phyloP scores from a whole-genome alignment of 2,797 vertebrate genomes.

The Toxotes lorentzi region DNA sequence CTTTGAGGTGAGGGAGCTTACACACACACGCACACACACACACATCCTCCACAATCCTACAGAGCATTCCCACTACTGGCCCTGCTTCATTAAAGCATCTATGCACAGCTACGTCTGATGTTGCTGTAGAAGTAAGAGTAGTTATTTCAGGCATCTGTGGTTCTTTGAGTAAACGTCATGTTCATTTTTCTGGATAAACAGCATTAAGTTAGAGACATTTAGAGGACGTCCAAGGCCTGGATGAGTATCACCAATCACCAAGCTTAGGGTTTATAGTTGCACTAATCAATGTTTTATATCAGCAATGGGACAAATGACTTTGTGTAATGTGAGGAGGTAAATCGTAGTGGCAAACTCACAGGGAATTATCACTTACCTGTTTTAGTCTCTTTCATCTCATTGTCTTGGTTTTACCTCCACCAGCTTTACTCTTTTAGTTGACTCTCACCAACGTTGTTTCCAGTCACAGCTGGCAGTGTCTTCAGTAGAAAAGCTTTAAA shows the following conservation, averaged over 20 bases:
- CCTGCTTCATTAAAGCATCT: background rate
- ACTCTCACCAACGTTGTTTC: background rate
- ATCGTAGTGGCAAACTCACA: background rate
- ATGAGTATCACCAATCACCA: background rate
- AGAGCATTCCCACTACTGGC: background rate
- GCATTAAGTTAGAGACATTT: no score
- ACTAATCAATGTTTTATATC: background rate
- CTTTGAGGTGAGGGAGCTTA: slow-evolving; percentile 83
- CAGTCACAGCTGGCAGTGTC: background rate
- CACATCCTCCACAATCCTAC: background rate
- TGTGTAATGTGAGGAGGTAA: background rate
- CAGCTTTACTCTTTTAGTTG: background rate
- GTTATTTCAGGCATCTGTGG: background rate
- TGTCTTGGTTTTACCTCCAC: background rate
- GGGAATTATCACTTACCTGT: background rate
- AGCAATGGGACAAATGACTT: background rate
- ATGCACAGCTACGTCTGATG: background rate
- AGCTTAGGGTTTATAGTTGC: no score
- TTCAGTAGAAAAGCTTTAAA: background rate
- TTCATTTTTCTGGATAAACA: background rate
- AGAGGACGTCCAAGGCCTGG: no score
- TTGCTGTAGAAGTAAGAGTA: background rate
- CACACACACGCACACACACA: slow-evolving; percentile 19
- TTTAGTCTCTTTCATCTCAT: background rate
- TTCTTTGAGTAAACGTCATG: background rate